Conservation (phyloP, 2,797 vertebrate genomes). For the Sphenopsis melanotis region DNA sequence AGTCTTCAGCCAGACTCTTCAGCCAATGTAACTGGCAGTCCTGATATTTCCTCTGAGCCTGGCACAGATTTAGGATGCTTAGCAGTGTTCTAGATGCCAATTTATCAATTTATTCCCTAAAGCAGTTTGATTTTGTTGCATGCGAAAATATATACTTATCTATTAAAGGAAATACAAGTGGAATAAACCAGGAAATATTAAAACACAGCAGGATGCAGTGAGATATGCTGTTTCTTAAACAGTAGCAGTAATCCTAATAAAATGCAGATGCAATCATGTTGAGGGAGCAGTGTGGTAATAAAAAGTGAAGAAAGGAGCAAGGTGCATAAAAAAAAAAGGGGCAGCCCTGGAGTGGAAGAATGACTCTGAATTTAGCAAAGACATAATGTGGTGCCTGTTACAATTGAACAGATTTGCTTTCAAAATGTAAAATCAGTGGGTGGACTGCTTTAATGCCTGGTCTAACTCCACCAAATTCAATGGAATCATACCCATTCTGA, state of each 20-base stretch:
- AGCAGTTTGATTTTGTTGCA: slow-evolving; percentile 27
- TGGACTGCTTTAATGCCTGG: slow-evolving; percentile 9
- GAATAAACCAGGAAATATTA: slow-evolving; percentile 46
- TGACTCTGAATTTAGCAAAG: slow-evolving; percentile 30
- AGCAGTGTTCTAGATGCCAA: slow-evolving; percentile 12
- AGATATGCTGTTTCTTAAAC: slow-evolving; percentile 19
- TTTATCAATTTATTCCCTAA: slow-evolving; percentile 61
- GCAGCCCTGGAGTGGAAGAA: background rate
- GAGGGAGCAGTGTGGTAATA: background rate
- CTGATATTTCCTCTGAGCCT: slow-evolving; percentile 30
- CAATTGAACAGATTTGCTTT: slow-evolving; percentile 44
- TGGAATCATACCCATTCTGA: background rate
- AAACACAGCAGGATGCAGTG: slow-evolving; percentile 28
- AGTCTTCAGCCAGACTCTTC: slow-evolving; percentile 1
- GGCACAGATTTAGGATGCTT: slow-evolving; percentile 24
- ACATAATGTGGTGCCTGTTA: background rate
- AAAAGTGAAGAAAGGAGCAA: slow-evolving; percentile 40
- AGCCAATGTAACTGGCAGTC: slow-evolving; percentile 45
- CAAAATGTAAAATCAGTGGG: slow-evolving; percentile 22
- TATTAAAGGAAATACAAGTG: slow-evolving; percentile 20
- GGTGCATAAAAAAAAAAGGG: slow-evolving; percentile 7
- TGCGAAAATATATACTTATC: slow-evolving; percentile 46
- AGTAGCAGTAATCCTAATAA: slow-evolving; percentile 36
- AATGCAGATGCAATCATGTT: slow-evolving; percentile 33
- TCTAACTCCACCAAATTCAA: background rate